Evolutionary conservation across 53 echinoderm and acorn worm species (phyloP), one percentile per base, ranked within the genome.

Genomic region (Arbacia lixula): DNA sequence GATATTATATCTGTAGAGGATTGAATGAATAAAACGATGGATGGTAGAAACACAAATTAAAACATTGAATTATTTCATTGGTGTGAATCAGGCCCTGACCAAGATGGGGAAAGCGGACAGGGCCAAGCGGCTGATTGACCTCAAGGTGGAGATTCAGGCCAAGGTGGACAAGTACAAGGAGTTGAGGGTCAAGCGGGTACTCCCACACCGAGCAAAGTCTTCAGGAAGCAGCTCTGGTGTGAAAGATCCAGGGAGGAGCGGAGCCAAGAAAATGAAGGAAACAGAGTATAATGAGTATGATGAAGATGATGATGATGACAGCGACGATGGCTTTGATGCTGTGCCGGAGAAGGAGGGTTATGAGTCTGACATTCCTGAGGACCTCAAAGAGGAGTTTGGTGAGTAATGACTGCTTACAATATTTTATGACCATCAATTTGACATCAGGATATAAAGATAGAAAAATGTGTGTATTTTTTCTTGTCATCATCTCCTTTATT

Each of bases 341-440:
- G 98, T 98, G 3, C 98, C 98, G 1, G 98, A 94, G 51, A 98
- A 98, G 39, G 98, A 98, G 68, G 98, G 98, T 19, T 98, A 85
- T 60, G 98, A 98, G 42, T 85, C 98, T 3, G 49, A 84, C 33
- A 98, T 98, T 14, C 94, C 94, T 12, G 90, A 88, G 8, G 86
- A 94, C 41, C 69, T 90, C 11, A 90, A 88, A 58, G 87, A 69
- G 35, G 92, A 94, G 38, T 98, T 87, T 85, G 98, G 98, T 98
- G 41, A 84, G 89, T 83, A 38, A 66, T n/a, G n/a, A n/a, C n/a
- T n/a, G n/a, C n/a, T n/a, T n/a, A n/a, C n/a, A n/a, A n/a, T n/a
- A n/a, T n/a, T n/a, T n/a, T n/a, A n/a, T n/a, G n/a, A n/a, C n/a
- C n/a, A n/a, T n/a, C n/a, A n/a, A n/a, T n/a, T n/a, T n/a, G n/a